Evolutionary conservation across 64 coral and sea anemone species (phyloP), one percentile per base, ranked within the genome.

Genomic region (Stylophora pistillata): DNA sequence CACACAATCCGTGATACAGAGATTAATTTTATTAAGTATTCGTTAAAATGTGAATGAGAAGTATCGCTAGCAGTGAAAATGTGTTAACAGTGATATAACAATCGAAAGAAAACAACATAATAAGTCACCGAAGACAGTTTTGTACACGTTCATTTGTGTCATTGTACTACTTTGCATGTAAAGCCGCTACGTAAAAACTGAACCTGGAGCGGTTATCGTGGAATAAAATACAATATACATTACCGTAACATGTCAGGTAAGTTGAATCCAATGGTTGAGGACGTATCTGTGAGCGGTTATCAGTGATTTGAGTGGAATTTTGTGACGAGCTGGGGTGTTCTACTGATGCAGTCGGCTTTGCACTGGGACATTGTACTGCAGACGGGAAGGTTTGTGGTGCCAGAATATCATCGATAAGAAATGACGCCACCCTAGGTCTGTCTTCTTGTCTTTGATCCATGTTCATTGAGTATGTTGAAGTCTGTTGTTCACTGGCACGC

Each of bases 391-490:
- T 12, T 13, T n/a, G 37, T 5, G 80, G 80, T n/a, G 80, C 80
- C 4, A 83, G 32, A 69, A 83, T 83, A 66, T 83, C 80, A 23
- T 69, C 80, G 27, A 83, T 83, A 47, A 83, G 62, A 83, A 83
- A 83, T 37, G 80, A 83, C 65, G 61, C 30, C 53, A 83, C 80
- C 10, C 80, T 83, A 1, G 80, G 80, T 21, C 80, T 31, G 53
- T 83, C 61, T 10, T 83, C 80, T 68, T 20, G 58, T 83, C 80
- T 83, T 83, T 83, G 59, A 15, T 53, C 33, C 14, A n/a, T 33
- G 30, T 83, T 83, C 80, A 83, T 83, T 70, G 9, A 26, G 13
- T 21, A 53, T 4, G 18, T 69, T 28, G 18, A 70, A 4, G 80
- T 34, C 10, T 27, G 61, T 11, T 68, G 47, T 83, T n/a, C 17